phyloP scores from a whole-genome alignment of 2,113 vertebrate species.

The Lophius piscatorius region DNA sequence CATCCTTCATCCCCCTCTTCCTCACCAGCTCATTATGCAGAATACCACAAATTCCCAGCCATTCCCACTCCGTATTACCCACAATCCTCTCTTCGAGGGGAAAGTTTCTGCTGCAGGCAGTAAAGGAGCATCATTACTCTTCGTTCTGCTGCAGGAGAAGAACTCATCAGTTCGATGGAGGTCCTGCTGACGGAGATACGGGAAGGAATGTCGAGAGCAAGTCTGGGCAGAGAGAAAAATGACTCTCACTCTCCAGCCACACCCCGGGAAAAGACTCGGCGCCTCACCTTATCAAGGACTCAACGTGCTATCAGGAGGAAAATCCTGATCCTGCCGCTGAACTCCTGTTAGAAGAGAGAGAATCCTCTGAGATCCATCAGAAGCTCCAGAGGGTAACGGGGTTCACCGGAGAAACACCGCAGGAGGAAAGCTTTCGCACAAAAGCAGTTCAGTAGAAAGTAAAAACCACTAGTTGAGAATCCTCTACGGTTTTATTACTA shows the following conservation, averaged over 20 bases:
- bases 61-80: constrained; percentile 12
- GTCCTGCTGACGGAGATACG: constrained; percentile 25
- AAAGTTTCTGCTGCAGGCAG: constrained; percentile 5
- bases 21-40: constrained; percentile 47
- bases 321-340: not conserved
- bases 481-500: too few relatives aligned
- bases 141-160: not conserved
- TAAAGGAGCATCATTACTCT: too few relatives aligned
- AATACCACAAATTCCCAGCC: constrained; percentile 62
- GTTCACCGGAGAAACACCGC: too few relatives aligned
- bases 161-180: too few relatives aligned
- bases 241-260: constrained; percentile 59
- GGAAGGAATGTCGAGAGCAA: constrained; percentile 72
- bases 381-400: not conserved
- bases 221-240: constrained; percentile 65
- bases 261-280: constrained; percentile 31
- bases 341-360: too few relatives aligned
- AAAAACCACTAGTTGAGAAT: too few relatives aligned
- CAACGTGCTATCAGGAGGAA: not conserved
- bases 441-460: too few relatives aligned
- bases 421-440: too few relatives aligned
- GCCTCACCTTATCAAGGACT: not conserved
- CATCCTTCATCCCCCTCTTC: constrained; percentile 30
- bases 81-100: not conserved
- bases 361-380: not conserved